These are phyloP conservation scores for Phlogophora meticulosa DNA, from an alignment of 2,888 invertebrate species.

Conservation along the genomic window DNA sequence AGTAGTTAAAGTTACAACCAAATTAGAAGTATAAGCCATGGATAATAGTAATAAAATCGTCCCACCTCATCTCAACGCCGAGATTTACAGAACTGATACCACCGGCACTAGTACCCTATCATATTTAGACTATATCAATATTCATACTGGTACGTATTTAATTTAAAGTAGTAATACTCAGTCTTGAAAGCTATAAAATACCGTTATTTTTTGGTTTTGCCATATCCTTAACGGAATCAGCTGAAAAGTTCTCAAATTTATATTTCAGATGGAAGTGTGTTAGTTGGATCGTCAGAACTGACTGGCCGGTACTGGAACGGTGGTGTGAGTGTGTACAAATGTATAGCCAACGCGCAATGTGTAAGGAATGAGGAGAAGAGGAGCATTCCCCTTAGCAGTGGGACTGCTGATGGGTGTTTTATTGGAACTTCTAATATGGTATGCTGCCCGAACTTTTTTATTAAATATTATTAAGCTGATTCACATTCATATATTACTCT, in stretches of 20 bases:
- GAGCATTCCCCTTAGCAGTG: conserved; percentile 78
- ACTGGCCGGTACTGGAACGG: conserved; percentile 89
- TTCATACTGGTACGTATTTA: conserved; percentile 77
- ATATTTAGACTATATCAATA: conserved; percentile 82
- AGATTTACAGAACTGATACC: conserved; percentile 85
- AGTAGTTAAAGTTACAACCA: conserved; percentile 17
- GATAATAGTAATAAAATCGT: conserved; percentile 82
- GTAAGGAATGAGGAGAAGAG: conserved; percentile 71
- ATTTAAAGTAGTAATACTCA: too few species aligned
- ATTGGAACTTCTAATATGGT: conserved; percentile 82
- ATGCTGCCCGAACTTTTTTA: conserved; percentile 6
- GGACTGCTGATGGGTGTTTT: conserved; percentile 87
- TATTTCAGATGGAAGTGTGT: conserved; percentile 83
- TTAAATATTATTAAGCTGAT: neutral
- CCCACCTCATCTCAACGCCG: conserved; percentile 88
- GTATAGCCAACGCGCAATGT: conserved; percentile 72
- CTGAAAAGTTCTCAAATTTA: neutral
- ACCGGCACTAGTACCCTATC: conserved; percentile 80
- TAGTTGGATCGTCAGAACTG: conserved; percentile 86
- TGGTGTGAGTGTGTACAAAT: conserved; percentile 78
- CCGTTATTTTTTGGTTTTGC: neutral
- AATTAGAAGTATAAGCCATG: conserved; percentile 67
- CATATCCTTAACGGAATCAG: neutral
- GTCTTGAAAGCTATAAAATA: too few species aligned
- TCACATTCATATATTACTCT: too few species aligned